Evolutionary conservation across 2,113 vertebrate genomes (phyloP).

Genomic region (Himantopus leucocephalus): DNA sequence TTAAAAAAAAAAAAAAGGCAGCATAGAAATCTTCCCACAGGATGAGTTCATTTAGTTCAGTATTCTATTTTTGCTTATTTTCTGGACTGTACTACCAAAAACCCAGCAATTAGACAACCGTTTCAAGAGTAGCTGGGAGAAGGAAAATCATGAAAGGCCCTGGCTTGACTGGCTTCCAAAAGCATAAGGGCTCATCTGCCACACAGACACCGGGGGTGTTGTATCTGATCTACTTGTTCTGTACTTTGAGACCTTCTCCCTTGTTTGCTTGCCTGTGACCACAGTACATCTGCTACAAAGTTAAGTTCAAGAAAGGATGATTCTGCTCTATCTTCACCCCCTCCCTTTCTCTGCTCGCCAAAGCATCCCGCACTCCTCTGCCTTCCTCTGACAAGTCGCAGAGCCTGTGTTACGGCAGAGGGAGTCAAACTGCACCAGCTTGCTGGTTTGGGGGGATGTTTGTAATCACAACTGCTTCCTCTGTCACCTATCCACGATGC

Average conservation of each 20-base stretch:
- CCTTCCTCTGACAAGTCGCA: background rate
- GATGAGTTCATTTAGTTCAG: constrained; percentile 35
- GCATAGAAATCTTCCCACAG: background rate
- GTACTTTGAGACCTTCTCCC: background rate
- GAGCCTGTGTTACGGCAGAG: background rate
- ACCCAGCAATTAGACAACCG: background rate
- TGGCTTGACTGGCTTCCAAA: constrained; percentile 16
- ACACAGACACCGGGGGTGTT: background rate
- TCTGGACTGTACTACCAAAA: constrained; percentile 26
- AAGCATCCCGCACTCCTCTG: background rate
- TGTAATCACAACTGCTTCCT: background rate
- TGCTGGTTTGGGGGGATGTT: background rate
- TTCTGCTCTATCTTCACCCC: background rate
- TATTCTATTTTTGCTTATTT: constrained; percentile 41
- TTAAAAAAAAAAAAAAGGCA: background rate
- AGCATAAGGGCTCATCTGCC: constrained; percentile 34
- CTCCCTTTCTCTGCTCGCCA: background rate
- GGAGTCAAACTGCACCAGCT: background rate
- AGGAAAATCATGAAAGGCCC: background rate
- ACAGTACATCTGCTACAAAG: constrained; percentile 11
- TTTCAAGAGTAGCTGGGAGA: background rate
- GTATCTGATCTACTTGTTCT: constrained; percentile 5
- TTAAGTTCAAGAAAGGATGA: background rate
- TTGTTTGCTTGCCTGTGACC: constrained; percentile 25
- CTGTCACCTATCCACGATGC: background rate